Evolutionary conservation across 2,888 invertebrate species (phyloP).

Genomic region (Nemapogon koenigi): DNA sequence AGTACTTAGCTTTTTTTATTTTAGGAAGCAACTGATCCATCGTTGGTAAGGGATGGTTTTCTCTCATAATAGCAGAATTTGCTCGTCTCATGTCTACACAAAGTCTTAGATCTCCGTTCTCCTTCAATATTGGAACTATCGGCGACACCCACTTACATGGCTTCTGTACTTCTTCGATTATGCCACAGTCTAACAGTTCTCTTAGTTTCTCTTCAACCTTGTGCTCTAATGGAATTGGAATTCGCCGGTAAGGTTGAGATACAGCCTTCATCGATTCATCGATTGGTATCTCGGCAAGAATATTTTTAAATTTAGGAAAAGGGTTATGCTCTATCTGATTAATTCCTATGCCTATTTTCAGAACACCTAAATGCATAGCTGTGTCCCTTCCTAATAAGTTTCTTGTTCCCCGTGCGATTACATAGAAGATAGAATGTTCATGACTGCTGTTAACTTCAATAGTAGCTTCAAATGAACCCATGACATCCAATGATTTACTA

Average conservation of each 20-base stretch:
- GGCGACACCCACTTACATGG: slow-evolving; percentile 21
- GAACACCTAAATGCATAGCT: slow-evolving; percentile 11
- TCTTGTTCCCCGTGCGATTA: slow-evolving; percentile 16
- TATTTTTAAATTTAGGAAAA: slow-evolving; percentile 6
- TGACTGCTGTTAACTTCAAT: background rate
- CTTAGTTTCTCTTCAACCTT: slow-evolving; percentile 17
- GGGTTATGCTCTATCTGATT: slow-evolving; percentile 1
- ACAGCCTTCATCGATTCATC: slow-evolving; percentile 12
- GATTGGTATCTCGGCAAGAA: slow-evolving; percentile 13
- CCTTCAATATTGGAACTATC: slow-evolving; percentile 21
- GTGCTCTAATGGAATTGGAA: slow-evolving; percentile 14
- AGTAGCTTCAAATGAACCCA: slow-evolving; percentile 8
- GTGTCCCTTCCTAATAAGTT: slow-evolving; percentile 18
- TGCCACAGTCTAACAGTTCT: slow-evolving; percentile 18
- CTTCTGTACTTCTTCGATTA: slow-evolving; percentile 22
- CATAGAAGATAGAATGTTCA: slow-evolving; percentile 14
- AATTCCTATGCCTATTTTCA: slow-evolving; percentile 4
- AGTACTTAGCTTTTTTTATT: no score
- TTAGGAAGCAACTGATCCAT: no score
- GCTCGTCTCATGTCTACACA: no score
- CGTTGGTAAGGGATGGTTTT: no score
- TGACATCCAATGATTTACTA: slow-evolving; percentile 8
- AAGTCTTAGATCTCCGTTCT: slow-evolving; percentile 17
- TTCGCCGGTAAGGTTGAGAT: slow-evolving; percentile 12
- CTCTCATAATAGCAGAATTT: no score